Evolutionary conservation across 1,140 invertebrate genomes (phyloP), one percentile per base, ranked within the genome.

Genomic region (Tigriopus japonicus): DNA sequence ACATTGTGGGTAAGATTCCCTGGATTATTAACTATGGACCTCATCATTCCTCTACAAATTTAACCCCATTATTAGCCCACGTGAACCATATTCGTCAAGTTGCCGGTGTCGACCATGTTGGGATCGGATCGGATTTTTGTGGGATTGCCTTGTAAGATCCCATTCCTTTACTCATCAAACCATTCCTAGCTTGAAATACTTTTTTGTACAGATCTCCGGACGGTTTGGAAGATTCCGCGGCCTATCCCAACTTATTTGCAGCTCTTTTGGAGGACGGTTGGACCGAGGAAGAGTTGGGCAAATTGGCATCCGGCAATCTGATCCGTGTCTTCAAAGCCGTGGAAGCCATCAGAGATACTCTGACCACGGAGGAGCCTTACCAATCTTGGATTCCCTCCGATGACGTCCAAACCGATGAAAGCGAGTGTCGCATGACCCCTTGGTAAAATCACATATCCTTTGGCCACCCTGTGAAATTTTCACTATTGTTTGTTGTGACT

Each of bases 181-280:
- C n/a, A n/a, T n/a, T n/a, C n/a, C n/a, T n/a, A n/a, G n/a, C n/a
- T n/a, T n/a, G n/a, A n/a, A n/a, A n/a, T n/a, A n/a, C n/a, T n/a
- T n/a, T n/a, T 17, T 17, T 17, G 13, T 13, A 12, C 40, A 62
- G 41, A 13, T 24, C 54, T 7, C 81, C 85, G 1, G 74, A 76
- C 49, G 87, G 87, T 10, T 73, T 92, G 42, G 86, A 91, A 69
- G 87, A 92, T 71, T 87, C 89, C n/a, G 89, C 86, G 41, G 82
- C 80, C 63, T 93, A 90, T 72, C 88, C 87, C 0, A 79, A 85
- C 65, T 72, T 93, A 64, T 71, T 77, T 85, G 69, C 67, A 13
- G 71, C 71, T 53, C 62, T 70, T 19, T 62, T 72, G 3, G 56
- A 61, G 19, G 64, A 70, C 14, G 24, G 14, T 21, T 77, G 74